A percentile compares a stretch with the other conserved stretches of the same genome.
These are phyloP conservation scores for Prunella strophiata DNA, from an alignment of 2,797 vertebrate genomes.

Conservation along the genomic window DNA sequence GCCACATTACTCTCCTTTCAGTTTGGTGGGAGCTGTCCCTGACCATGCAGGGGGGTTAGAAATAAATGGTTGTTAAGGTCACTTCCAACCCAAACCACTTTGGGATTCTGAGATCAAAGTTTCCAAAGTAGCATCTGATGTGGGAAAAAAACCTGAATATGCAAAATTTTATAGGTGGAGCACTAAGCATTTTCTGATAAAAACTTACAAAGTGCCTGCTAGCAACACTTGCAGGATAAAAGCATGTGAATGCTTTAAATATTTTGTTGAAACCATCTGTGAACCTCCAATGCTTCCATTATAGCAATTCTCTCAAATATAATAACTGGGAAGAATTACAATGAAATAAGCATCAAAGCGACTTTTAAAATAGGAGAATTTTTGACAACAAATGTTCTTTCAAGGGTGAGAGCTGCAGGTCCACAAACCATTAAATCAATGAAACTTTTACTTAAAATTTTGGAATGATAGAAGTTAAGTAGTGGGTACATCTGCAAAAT, in stretches of 20 bases:
- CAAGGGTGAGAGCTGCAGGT: background rate
- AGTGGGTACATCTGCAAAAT: background rate
- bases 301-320: background rate
- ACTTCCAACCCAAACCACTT: background rate
- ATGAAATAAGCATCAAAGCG: background rate
- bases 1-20: background rate
- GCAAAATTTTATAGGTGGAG: background rate
- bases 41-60: background rate
- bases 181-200: background rate
- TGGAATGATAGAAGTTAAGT: background rate
- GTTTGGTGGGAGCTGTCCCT: background rate
- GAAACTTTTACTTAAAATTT: background rate
- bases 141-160: fast-evolving
- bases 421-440: background rate
- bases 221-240: background rate
- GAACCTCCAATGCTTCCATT: background rate
- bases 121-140: background rate
- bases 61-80: background rate
- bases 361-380: background rate
- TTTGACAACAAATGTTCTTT: constrained; percentile 14
- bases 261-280: background rate
- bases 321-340: background rate
- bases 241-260: background rate
- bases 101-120: background rate
- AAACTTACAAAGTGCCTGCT: background rate